A percentile compares a stretch with the other conserved stretches of the same genome.
These are phyloP conservation scores for Spisula subtruncata DNA, from an alignment of 2,888 invertebrate species.

Conservation along the genomic window DNA sequence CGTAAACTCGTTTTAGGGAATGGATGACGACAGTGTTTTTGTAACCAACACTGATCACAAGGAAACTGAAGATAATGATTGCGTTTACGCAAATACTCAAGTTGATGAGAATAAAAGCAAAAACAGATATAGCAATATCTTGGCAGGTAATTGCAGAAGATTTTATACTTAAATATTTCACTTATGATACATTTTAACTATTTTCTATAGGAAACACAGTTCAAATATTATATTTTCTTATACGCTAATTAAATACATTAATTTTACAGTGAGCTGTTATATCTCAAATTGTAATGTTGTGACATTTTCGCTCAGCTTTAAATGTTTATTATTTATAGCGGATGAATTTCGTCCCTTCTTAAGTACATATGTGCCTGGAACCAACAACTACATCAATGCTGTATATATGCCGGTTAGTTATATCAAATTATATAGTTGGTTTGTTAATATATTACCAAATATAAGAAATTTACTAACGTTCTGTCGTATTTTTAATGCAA, in stretches of 20 bases:
- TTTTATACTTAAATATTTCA: background rate
- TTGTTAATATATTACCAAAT: too few species aligned
- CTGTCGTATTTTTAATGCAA: too few species aligned
- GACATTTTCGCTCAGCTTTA: too few species aligned
- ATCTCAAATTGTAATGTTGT: too few species aligned
- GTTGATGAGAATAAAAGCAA: slow-evolving; percentile 39
- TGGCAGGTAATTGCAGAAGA: slow-evolving; percentile 39
- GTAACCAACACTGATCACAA: background rate
- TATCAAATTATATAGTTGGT: too few species aligned
- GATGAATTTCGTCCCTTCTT: slow-evolving; percentile 36
- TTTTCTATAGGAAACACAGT: too few species aligned
- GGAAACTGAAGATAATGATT: background rate
- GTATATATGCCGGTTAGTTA: slow-evolving; percentile 42
- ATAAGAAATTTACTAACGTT: too few species aligned
- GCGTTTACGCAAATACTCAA: slow-evolving; percentile 16
- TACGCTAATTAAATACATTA: too few species aligned
- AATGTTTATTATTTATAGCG: slow-evolving; percentile 19
- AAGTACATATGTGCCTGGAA: slow-evolving; percentile 17
- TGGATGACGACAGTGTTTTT: background rate
- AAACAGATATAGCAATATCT: slow-evolving; percentile 40
- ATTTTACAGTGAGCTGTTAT: too few species aligned
- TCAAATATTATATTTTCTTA: too few species aligned
- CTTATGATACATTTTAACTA: background rate
- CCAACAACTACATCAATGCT: slow-evolving; percentile 46
- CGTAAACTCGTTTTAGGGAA: background rate